Base-by-base conservation (phyloP, 2,797 vertebrate genomes). In the Rhynchotus rufescens region DNA sequence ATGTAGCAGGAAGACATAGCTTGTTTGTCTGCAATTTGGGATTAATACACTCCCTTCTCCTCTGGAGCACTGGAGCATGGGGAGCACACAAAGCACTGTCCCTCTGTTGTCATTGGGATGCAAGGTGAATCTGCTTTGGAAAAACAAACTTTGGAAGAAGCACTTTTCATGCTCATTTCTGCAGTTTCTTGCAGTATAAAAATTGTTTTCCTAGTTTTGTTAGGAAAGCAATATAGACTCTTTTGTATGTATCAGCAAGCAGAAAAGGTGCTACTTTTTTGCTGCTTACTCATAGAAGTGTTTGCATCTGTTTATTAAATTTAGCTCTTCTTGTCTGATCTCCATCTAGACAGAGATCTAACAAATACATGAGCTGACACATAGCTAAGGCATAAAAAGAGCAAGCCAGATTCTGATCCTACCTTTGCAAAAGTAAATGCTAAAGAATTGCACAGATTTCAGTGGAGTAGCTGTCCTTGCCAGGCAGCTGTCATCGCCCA, bases 101-200 rank as follows among this genome's bases (percentile, higher is more conserved):
- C 6, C 23, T 82, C 61, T 56, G 42, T 42, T 0, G 0, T 61
- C 81, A 75, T 8, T 92, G 82, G 62, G 21, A 90, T 93, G 85
- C 32, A 0, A 72, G 32, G 9, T 49, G 64, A 51, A 36, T 79
- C 82, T 52, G 34, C 23, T 74, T 83, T 42, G 20, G 42, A 89
- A 73, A 95, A 95, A 64, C 84, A 88, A 77, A 80, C 60, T 60
- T 76, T 75, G 56, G 68, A 11, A 88, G 52, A 76, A 83, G 7
- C 49, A 42, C 57, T 88, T 91, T 77, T 84, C 54, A 44, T 65
- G 34, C 73, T 23, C 0, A 0, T 57, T 80, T 65, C 75, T 90
- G 61, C 61, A 73, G 47, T 69, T 89, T 78, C 5, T 0, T 28
- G 34, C 62, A 65, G 86, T 92, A 92, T 84, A n/a, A 95, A 87